Evolutionary conservation across 2,888 invertebrate species (phyloP), one percentile per base, ranked within the genome.

Genomic region (Lepeophtheirus nordmannii): DNA sequence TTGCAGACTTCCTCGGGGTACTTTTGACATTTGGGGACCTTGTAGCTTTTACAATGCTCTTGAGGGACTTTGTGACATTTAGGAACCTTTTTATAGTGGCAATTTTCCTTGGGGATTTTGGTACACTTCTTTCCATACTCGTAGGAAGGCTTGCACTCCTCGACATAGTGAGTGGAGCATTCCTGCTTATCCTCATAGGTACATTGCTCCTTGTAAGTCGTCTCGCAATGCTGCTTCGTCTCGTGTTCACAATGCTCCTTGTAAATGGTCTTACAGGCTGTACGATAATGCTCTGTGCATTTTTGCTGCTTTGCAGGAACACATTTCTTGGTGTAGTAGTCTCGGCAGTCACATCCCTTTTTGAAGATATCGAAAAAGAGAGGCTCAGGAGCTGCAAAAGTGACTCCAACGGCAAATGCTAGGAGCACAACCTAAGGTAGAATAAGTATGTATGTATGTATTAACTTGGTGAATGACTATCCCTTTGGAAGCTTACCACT

Each of bases 31-130:
- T 62, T 38, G 40, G 62, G 62, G 20, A 62, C 62, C 11, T n/a
- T 62, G 62, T 62, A 62, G 38, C 41, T 23, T 17, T 17, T 22
- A 23, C 62, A 62, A 23, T 62, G 62, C 62, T 62, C 40, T 38
- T 62, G 62, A n/a, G 62, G 62, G 22, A 62, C 62, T 40, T 62
- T 62, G 62, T 62, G 62, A 39, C 62, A 62, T 23, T 62, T 62
- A n/a, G 38, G 38, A 39, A 39, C 62, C 17, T 38, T 40, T 39
- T 41, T 41, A 7, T 62, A 62, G 40, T 62, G 62, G 62, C 62
- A 62, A 10, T n/a, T 39, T 17, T 62, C 22, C 17, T 62, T 17
- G 10, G 62, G 62, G 62, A 62, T 39, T 23, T 62, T 62, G 39
- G 38, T 62, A 23, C 62, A 62, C 17, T 62, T 62, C 62, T 62